phyloP scores from a whole-genome alignment of 2,888 invertebrate species.

The Embidobia sp. region DNA sequence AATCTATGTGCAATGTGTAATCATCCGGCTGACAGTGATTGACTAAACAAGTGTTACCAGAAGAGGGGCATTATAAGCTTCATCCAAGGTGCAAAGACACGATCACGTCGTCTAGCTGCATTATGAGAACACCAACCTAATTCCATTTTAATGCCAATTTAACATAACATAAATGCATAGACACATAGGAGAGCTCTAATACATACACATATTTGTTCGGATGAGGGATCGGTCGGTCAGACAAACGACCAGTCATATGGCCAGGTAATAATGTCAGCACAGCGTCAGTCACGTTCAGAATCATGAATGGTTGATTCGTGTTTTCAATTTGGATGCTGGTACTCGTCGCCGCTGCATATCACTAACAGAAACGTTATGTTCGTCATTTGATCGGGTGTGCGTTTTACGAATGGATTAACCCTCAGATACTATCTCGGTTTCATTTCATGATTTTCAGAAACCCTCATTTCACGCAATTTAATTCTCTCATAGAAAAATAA shows the following conservation, averaged over 20 bases:
- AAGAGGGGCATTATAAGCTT: constrained; percentile 73
- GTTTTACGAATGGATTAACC: constrained; percentile 46
- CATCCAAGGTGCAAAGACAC: constrained; percentile 74
- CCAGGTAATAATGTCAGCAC: constrained; percentile 74
- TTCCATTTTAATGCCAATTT: constrained; percentile 79
- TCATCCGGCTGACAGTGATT: constrained; percentile 70
- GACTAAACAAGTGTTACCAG: constrained; percentile 61
- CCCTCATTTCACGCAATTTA: constrained; percentile 2
- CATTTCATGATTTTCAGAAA: constrained; percentile 1
- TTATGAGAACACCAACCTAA: constrained; percentile 75
- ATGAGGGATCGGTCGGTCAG: constrained; percentile 37
- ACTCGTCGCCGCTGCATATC: constrained; percentile 19
- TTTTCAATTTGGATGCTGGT: constrained; percentile 68
- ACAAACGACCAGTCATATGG: constrained; percentile 54
- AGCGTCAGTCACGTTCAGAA: constrained; percentile 76
- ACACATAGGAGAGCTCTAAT: constrained; percentile 36
- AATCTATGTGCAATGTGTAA: constrained; percentile 40
- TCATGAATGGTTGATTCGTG: constrained; percentile 72
- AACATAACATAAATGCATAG: constrained; percentile 69
- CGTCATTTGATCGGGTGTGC: constrained; percentile 47
- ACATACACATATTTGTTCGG: constrained; percentile 52
- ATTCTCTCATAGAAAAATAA: neutral
- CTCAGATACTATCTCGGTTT: constrained; percentile 17
- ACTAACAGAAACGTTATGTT: constrained; percentile 33
- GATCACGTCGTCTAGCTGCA: constrained; percentile 69